Evolutionary conservation across 2,888 invertebrate species (phyloP), one percentile per base, ranked within the genome.

Genomic region (Argyresthia goedartella): DNA sequence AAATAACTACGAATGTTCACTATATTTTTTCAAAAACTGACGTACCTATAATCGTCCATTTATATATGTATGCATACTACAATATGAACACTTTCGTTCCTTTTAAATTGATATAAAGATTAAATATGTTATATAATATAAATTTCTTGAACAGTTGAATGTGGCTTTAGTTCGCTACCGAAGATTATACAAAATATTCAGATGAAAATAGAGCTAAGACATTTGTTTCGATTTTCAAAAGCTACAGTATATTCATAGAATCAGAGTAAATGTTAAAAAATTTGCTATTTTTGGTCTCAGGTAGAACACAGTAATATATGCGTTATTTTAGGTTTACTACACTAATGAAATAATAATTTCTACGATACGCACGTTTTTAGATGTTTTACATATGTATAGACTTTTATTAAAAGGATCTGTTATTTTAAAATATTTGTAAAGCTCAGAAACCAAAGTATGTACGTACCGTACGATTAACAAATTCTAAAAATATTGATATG

Each of bases 171-270:
- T 34, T 47, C 13, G 33, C 14, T 10, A 44, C 44, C 15, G 14
- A n/a, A 48, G 36, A 33, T 9, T 46, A 46, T 46, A 46, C 25
- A 48, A 48, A 48, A 33, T 49, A 43, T 16, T 25, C n/a, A n/a
- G 33, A 25, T 52, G 39, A 14, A 52, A 15, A 39, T 47, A 41
- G 36, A 14, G 14, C 6, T 13, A 52, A 42, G 42, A 14, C 7
- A 44, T 48, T 36, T 51, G 6, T 25, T 50, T 51, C 7, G n/a
- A 39, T 54, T 53, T 57, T 66, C 66, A 50, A 70, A 71, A 71
- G 57, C 69, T 73, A 72, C 71, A 67, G 69, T 71, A 71, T 63
- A 70, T 58, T 16, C 51, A 56, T 56, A 61, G 55, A 58, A 62
- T 56, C 57, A 57, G 57, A 57, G 55, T 60, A 58, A 58, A 56